A percentile compares a stretch with the other conserved stretches of the same genome.
Evolutionary conservation across 2,113 vertebrate species (phyloP).

Genomic region (Aptenodytes forsteri): DNA sequence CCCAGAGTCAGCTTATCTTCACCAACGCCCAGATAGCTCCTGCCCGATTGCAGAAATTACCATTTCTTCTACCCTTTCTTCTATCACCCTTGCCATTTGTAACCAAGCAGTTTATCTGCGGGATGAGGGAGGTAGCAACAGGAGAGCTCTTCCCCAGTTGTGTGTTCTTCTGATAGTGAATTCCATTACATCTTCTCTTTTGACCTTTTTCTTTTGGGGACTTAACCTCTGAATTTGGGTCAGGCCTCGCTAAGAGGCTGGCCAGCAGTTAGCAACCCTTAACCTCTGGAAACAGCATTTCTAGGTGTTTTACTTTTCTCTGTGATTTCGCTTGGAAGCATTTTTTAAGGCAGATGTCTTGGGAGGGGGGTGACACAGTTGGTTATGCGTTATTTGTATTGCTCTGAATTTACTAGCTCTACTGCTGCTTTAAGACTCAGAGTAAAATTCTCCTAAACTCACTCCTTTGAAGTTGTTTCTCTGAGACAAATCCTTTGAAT

Average conservation of each 20-base stretch:
- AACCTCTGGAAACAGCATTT: neutral
- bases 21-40: fast-evolving
- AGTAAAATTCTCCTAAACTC: neutral
- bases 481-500: neutral
- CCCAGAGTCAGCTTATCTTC: neutral
- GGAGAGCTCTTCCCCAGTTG: neutral
- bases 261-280: neutral
- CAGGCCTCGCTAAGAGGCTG: neutral
- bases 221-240: neutral
- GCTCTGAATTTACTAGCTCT: neutral
- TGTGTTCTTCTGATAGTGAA: neutral
- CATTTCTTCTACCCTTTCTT: neutral
- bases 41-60: neutral
- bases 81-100: neutral
- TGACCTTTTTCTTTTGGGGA: neutral
- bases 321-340: neutral
- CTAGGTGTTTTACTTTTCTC: neutral
- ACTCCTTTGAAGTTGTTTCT: neutral
- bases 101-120: neutral
- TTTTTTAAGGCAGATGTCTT: neutral
- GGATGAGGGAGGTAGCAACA: neutral
- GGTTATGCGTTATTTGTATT: neutral
- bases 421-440: neutral
- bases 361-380: fast-evolving
- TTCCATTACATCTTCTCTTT: neutral